A percentile compares a stretch with the other conserved stretches of the same genome.
Evolutionary conservation across 2,888 invertebrate genomes (phyloP).

Genomic region (Schizotus pectinicornis): DNA sequence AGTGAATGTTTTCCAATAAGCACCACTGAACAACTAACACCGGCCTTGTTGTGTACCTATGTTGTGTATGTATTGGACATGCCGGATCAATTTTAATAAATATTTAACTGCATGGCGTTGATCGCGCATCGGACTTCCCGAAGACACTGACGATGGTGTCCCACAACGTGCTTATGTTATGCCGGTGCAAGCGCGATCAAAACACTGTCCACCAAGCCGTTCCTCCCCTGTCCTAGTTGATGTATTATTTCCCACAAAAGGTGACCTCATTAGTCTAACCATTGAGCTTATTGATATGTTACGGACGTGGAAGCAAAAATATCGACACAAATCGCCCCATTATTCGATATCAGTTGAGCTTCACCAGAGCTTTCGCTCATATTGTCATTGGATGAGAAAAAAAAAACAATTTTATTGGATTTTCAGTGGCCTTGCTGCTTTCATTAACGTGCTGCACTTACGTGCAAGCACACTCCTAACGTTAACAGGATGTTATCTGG

Average conservation of each 20-base stretch:
- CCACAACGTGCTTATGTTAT: conserved; percentile 16
- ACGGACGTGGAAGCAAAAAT: conserved; percentile 1
- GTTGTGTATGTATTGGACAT: conserved; percentile 1
- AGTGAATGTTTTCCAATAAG: background rate
- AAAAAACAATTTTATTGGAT: too few relatives aligned
- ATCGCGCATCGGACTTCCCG: conserved; percentile 22
- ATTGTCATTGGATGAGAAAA: too few relatives aligned
- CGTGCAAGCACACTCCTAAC: too few relatives aligned
- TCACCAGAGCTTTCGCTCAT: too few relatives aligned
- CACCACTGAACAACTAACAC: conserved; percentile 6
- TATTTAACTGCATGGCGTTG: conserved; percentile 13
- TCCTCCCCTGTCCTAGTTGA: conserved; percentile 10
- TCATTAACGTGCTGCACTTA: too few relatives aligned
- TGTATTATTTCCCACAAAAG: conserved; percentile 20
- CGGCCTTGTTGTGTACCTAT: background rate
- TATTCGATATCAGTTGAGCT: too few relatives aligned
- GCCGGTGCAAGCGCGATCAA: conserved; percentile 25
- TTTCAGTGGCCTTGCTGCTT: too few relatives aligned
- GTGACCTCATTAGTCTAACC: conserved; percentile 19
- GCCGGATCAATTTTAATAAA: conserved; percentile 25
- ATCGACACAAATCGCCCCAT: conserved; percentile 1
- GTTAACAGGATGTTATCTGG: too few relatives aligned
- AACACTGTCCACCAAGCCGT: conserved; percentile 14
- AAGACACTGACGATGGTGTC: conserved; percentile 23
- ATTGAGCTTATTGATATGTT: conserved; percentile 11